Conservation (phyloP, 2,113 vertebrate species). For the Tyrannus savana region DNA sequence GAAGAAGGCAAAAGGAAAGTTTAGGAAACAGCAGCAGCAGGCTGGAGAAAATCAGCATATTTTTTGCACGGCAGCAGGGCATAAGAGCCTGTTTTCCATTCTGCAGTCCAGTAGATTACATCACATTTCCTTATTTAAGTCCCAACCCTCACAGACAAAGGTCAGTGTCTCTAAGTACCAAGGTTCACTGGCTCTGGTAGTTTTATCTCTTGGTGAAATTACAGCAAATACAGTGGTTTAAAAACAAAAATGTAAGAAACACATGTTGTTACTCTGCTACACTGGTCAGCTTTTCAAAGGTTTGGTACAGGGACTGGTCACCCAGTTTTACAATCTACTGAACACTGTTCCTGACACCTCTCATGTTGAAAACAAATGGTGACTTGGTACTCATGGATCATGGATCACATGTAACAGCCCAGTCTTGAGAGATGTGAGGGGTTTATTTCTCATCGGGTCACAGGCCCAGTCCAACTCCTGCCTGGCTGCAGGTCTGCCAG, state of each 20-base stretch:
- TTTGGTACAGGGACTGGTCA: not conserved
- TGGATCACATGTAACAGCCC: not conserved
- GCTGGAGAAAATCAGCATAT: not conserved
- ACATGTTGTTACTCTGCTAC: not conserved
- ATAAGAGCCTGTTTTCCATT: not conserved
- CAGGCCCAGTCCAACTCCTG: not conserved
- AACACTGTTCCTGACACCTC: not conserved
- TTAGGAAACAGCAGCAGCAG: not conserved
- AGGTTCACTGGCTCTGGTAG: not conserved
- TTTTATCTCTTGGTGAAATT: not conserved
- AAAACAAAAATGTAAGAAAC: not conserved
- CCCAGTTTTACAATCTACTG: not conserved
- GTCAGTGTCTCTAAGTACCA: not conserved
- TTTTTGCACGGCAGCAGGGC: not conserved
- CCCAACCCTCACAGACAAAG: not conserved
- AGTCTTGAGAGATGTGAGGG: not conserved
- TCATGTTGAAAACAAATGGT: not conserved
- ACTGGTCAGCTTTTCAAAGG: not conserved
- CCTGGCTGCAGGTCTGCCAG: not conserved
- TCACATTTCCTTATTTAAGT: not conserved
- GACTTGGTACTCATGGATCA: not conserved
- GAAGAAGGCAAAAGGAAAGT: constrained; percentile 11
- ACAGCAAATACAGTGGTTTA: not conserved
- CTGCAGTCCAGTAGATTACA: not conserved
- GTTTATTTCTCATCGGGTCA: not conserved